phyloP scores from a whole-genome alignment of 2,113 vertebrate genomes.

The Ahaetulla prasina region DNA sequence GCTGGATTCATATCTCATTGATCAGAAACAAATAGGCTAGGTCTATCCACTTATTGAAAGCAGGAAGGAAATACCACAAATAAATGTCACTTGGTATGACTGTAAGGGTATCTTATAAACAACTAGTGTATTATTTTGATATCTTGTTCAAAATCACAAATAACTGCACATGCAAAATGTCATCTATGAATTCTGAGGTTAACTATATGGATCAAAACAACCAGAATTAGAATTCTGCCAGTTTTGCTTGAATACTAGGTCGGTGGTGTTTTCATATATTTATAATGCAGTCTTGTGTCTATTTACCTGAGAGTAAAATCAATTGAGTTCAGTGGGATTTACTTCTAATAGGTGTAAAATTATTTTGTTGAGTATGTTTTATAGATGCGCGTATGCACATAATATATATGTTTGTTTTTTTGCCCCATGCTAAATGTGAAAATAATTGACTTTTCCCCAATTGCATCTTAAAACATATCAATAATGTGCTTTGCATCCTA shows the following conservation, averaged over 20 bases:
- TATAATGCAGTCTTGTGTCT: not conserved
- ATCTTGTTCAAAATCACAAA: slow-evolving; percentile 31
- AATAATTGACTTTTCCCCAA: not conserved
- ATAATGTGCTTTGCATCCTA: not conserved
- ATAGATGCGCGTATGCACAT: not conserved
- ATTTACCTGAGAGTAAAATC: not conserved
- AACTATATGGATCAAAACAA: slow-evolving; percentile 31
- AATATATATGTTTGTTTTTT: not conserved
- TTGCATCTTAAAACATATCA: not conserved
- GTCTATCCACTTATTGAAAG: slow-evolving; percentile 51
- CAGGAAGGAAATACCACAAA: slow-evolving; percentile 54
- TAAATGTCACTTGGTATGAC: slow-evolving; percentile 57
- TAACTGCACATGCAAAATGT: slow-evolving; percentile 40
- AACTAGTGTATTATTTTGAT: slow-evolving; percentile 35
- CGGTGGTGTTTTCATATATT: not conserved
- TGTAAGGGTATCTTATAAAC: slow-evolving; percentile 46
- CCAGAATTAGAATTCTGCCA: not conserved
- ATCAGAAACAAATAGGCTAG: slow-evolving; percentile 56
- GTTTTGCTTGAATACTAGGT: not conserved
- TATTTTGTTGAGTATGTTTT: not conserved
- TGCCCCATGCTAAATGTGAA: not conserved
- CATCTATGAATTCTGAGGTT: slow-evolving; percentile 36
- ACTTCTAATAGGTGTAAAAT: not conserved
- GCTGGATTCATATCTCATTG: slow-evolving; percentile 45
- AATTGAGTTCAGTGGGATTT: not conserved